Evolutionary conservation across 2,113 vertebrate species (phyloP), one percentile per base, ranked within the genome.

Genomic region (Syrmaticus mikado): DNA sequence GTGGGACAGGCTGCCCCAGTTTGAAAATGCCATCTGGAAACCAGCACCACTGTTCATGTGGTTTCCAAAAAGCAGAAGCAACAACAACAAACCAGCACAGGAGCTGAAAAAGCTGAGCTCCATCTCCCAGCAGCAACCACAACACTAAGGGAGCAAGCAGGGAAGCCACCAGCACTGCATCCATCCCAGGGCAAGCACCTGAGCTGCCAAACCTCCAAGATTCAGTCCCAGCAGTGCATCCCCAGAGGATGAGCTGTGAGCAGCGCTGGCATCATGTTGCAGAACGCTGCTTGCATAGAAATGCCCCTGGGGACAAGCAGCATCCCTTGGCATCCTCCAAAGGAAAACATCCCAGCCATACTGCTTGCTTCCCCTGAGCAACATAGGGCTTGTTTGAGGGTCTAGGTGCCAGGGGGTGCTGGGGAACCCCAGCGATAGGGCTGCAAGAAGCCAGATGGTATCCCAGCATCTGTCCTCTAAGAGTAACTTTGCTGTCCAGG

Each of bases 21-120:
- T 2, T 13, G 66, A 28, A 70, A 85, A 40, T 0, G 5, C 3
- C 2, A 8, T 3, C 11, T 6, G 18, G 24, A 48, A 38, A n/a
- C 1, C 52, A 66, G 61, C 1, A n/a, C 52, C 62, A 12, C 5
- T 6, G 13, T 38, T 24, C 11, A 5, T 0, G 0, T 1, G 61
- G 55, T 48, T 36, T 7, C 70, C 12, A 24, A 58, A 14, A 64
- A 32, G 7, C 11, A 16, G 36, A 21, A 28, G 8, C 4, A 7
- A 8, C 0, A 7, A 8, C 0, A 22, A 14, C 15, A 28, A 24
- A 18, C 4, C 1, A 16, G 43, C 43, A 27, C 11, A 55, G 73
- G 30, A 32, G 5, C 7, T 72, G 3, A 10, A 24, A 20, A 50
- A 16, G 14, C 30, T 24, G 12, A 32, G 53, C 66, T 73, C 45